Base-by-base conservation (phyloP, 2,113 vertebrate genomes). In the Indri indri region DNA sequence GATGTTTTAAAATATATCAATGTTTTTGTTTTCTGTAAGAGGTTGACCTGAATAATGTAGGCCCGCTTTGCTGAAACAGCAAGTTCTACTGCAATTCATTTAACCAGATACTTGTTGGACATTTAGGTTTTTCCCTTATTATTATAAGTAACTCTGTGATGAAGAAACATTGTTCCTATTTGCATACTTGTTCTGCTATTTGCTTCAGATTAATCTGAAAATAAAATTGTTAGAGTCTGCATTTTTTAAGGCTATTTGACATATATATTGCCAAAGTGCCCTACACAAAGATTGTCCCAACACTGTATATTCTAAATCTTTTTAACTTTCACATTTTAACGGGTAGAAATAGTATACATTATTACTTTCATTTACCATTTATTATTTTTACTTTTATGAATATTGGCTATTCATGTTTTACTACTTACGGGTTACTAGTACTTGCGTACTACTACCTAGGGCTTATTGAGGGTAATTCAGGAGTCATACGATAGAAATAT, bases 301-400 rank as follows among this genome's bases (percentile, higher is more conserved):
- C 16, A 63, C 20, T 57, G 13, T 90, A 47, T 85, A 57, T 76
- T 79, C 54, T 71, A 77, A 91, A 23, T 84, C 45, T 91, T 91
- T 90, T 82, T 71, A 88, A 66, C 2, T 91, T 65, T 83, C 77
- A 45, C 5, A 54, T 95, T 91, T 93, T 79, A 65, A 20, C 73
- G 65, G 81, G 27, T 88, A 54, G 74, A 81, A 63, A 63, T 52
- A 54, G 5, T 91, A 32, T 17, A 30, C 32, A 40, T 85, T 91
- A 66, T 95, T 94, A 27, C 90, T 90, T 88, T 63, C 65, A 50
- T 61, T 91, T 93, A 6, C 18, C 45, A 34, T 84, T 74, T 61
- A 42, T 95, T 86, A 61, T 20, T 54, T 85, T n/a, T 2, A 61
- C 25, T 54, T 85, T n/a, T 2, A 5, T 83, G 47, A 94, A 59